Evolutionary conservation across 2,888 invertebrate species (phyloP), one percentile per base, ranked within the genome.

Genomic region (Molorchus minor): DNA sequence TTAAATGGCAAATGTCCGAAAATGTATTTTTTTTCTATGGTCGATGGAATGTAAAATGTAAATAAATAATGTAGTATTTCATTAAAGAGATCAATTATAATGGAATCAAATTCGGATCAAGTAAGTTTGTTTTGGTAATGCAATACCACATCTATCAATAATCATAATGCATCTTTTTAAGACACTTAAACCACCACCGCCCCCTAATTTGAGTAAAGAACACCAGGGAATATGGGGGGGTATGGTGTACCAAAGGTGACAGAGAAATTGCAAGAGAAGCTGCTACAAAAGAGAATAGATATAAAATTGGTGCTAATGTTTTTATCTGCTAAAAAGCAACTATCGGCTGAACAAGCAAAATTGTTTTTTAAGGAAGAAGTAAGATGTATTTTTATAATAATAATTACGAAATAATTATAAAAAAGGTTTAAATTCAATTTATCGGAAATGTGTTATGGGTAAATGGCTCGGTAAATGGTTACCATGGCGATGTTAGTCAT

Each of bases 181-280:
- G 25, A n/a, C 17, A n/a, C 29, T 49, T 19, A 55, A 61, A 45
- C 71, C 70, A 1, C 61, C 62, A 5, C 76, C 77, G 16, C 79
- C 79, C 3, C 58, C 70, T 13, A 65, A 68, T 53, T 71, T 79
- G 56, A 76, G 66, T 47, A 77, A 76, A 65, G 78, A 77, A 67
- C 65, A 74, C 15, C 51, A 72, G 12, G 75, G 75, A 8, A 83
- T 89, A 67, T 89, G 88, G 88, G 82, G 83, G 49, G 87, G 86
- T n/a, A 66, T 89, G 89, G 89, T 84, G 84, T 61, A 82, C 80
- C 53, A 85, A 87, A 67, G 85, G 86, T 35, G 82, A 86, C 25
- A 81, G 86, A 72, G 88, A 89, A 78, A 85, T 89, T 38, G 86
- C 86, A 0, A 81, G 89, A 68, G 89, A 89, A 76, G 87, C 89